Evolutionary conservation across 1,140 invertebrate genomes (phyloP), one percentile per base, ranked within the genome.

Genomic region (Drosophila pseudoobscura): DNA sequence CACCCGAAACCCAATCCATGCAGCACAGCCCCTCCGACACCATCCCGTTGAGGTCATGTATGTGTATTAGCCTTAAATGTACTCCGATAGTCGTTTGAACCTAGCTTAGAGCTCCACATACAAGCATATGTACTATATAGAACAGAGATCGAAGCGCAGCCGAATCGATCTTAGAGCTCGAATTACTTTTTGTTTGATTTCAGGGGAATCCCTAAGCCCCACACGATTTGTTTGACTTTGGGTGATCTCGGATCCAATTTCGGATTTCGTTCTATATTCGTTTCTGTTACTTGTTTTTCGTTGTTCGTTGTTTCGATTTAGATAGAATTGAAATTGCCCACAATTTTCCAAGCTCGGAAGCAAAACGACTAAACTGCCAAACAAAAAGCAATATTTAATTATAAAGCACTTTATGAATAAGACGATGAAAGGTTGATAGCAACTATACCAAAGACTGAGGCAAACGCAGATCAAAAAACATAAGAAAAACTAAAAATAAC

Each of bases 391-490:
- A 70, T 69, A 45, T 69, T 53, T 69, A 24, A 57, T 57, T 50
- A 5, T 47, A 57, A 64, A 50, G 11, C 20, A 69, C 43, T 64
- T 17, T 57, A 69, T 43, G 50, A 70, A 59, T 45, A 68, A 61
- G 58, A 52, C 54, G 35, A 35, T 35, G 52, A 59, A 41, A 68
- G 43, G 51, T 63, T 59, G 71, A 75, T 75, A 75, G 71, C 60
- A 45, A 70, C 64, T 49, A 65, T 63, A 46, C 39, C 44, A 66
- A 84, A 87, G 82, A 87, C 83, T 87, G 82, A 88, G 59, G 60
- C 46, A 60, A 84, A 59, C 47, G 63, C 60, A 66, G 66, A 41
- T 22, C 26, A 11, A 47, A 58, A 31, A 58, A 50, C n/a, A 45
- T 55, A 61, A 39, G 22, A 55, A 61, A 70, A 68, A 45, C 35